Conservation (phyloP, 2,797 vertebrate species). For the Siniperca scherzeri region DNA sequence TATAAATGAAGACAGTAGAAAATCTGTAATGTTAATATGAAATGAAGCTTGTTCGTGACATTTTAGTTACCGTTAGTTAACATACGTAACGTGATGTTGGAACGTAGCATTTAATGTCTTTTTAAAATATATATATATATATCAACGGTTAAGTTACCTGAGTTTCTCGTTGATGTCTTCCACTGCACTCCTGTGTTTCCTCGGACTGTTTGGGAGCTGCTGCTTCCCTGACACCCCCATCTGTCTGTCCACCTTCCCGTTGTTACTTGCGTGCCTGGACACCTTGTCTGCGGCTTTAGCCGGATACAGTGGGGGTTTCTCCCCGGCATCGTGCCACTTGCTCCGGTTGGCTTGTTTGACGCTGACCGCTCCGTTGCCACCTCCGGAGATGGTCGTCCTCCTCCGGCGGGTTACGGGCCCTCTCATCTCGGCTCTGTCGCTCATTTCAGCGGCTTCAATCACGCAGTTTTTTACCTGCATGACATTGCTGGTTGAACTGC, state of each 20-base stretch:
- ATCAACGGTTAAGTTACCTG: slow-evolving; percentile 69
- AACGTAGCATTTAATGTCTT: neutral
- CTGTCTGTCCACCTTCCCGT: slow-evolving; percentile 53
- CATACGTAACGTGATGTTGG: neutral
- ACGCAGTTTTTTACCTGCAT: slow-evolving; percentile 43
- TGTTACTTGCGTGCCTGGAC: slow-evolving; percentile 26
- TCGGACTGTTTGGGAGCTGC: slow-evolving; percentile 28
- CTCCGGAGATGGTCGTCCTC: slow-evolving; percentile 78
- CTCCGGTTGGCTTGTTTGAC: slow-evolving; percentile 76
- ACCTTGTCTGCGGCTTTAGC: slow-evolving; percentile 46
- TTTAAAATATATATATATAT: neutral
- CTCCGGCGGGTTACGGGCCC: slow-evolving; percentile 78
- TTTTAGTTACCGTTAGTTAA: neutral
- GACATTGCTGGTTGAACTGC: slow-evolving; percentile 47
- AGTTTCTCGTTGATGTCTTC: slow-evolving; percentile 75
- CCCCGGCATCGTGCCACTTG: slow-evolving; percentile 63
- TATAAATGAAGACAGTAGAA: neutral
- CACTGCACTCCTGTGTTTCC: slow-evolving; percentile 65
- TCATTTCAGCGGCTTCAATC: slow-evolving; percentile 73
- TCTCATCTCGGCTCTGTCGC: slow-evolving; percentile 76
- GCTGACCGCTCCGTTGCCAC: slow-evolving; percentile 47
- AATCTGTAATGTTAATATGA: neutral
- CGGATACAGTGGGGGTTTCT: slow-evolving; percentile 40
- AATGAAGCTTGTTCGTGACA: neutral
- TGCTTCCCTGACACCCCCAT: slow-evolving; percentile 30